Evolutionary conservation across 2,888 invertebrate genomes (phyloP).

Genomic region (Euclidia mi): DNA sequence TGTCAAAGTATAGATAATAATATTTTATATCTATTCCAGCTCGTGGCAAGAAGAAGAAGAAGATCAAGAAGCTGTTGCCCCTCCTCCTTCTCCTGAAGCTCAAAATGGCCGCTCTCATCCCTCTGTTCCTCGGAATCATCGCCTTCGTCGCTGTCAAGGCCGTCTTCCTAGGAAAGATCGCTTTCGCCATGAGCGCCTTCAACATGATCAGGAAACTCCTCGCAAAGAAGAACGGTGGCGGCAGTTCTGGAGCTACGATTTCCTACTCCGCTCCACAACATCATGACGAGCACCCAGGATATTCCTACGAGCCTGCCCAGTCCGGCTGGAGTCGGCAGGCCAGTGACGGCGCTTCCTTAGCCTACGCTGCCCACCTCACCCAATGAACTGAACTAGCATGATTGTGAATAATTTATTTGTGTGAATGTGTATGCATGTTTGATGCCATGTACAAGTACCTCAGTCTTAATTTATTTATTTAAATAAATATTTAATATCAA

Average conservation of each 20-base stretch:
- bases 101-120: slow-evolving; percentile 94
- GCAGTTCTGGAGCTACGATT: slow-evolving; percentile 75
- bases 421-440: slow-evolving; percentile 57
- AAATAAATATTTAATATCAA: slow-evolving; percentile 61
- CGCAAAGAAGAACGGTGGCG: slow-evolving; percentile 86
- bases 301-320: slow-evolving; percentile 86
- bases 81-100: slow-evolving; percentile 94
- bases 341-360: slow-evolving; percentile 92
- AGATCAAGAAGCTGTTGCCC: slow-evolving; percentile 94
- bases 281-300: slow-evolving; percentile 89
- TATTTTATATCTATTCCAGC: no score
- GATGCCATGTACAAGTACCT: slow-evolving; percentile 81
- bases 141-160: slow-evolving; percentile 96
- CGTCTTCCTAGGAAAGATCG: slow-evolving; percentile 95
- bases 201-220: slow-evolving; percentile 92
- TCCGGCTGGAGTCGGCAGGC: slow-evolving; percentile 92
- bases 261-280: slow-evolving; percentile 92
- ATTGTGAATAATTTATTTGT: slow-evolving; percentile 66
- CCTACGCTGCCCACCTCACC: slow-evolving; percentile 89
- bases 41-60: slow-evolving; percentile 93
- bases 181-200: slow-evolving; percentile 94
- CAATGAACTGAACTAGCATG: slow-evolving; percentile 62
- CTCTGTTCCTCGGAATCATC: slow-evolving; percentile 93
- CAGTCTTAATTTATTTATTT: slow-evolving; percentile 74
- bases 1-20: no score